These are phyloP conservation scores for Porites divaricata DNA, from an alignment of 92 coral and sea anemone species.

Conservation along the genomic window DNA sequence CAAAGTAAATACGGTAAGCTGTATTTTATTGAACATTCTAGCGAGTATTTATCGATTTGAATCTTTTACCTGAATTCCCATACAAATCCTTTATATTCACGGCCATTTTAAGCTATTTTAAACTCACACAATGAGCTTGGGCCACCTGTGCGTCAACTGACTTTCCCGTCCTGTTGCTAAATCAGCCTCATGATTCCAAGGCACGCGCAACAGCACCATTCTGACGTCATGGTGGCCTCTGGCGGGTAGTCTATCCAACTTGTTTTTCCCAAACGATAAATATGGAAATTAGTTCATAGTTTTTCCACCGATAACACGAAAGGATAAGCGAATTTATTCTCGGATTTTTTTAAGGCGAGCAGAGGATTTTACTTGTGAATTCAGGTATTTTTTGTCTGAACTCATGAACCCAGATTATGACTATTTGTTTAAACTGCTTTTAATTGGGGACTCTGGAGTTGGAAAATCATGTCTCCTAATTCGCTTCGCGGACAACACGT, in stretches of 20 bases:
- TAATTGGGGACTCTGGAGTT: conserved; percentile 98
- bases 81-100: no score
- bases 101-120: no score
- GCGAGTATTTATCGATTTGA: no score
- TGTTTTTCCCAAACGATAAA: neutral
- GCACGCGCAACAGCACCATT: neutral
- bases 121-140: no score
- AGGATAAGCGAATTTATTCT: conserved; percentile 16
- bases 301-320: conserved; percentile 12
- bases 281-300: conserved; percentile 36
- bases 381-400: neutral
- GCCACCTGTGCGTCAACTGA: no score
- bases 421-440: conserved; percentile 89
- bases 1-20: no score
- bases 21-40: no score
- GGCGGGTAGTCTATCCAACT: conserved; percentile 24
- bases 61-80: no score
- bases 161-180: no score
- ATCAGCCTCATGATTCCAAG: neutral
- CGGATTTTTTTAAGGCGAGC: neutral
- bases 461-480: conserved; percentile 96
- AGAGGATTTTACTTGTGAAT: neutral
- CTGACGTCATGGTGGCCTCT: conserved; percentile 30
- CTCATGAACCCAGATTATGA: conserved; percentile 95
- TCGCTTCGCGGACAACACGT: conserved; percentile 98